Evolutionary conservation across 2,797 vertebrate genomes (phyloP).

Genomic region (Rhinogobio ventralis): DNA sequence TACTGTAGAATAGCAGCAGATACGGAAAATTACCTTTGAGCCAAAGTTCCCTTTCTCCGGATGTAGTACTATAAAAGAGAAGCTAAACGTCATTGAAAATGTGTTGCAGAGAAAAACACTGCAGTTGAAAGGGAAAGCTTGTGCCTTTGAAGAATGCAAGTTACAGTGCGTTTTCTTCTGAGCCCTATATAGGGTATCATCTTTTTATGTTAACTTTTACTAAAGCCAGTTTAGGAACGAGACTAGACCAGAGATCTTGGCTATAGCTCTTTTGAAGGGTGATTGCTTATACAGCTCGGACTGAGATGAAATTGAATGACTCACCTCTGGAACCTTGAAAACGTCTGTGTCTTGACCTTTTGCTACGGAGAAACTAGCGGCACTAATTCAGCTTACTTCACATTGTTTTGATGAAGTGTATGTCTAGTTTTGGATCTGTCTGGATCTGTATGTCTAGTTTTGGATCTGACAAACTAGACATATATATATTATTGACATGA

Average conservation of each 20-base stretch:
- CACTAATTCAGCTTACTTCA: neutral
- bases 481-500: too few relatives aligned
- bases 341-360: neutral
- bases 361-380: too few relatives aligned
- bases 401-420: neutral
- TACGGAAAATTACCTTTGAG: neutral
- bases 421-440: too few relatives aligned
- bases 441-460: too few relatives aligned
- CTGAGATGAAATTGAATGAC: slow-evolving; percentile 16
- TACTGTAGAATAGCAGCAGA: neutral
- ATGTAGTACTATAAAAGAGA: neutral
- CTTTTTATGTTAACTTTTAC: neutral
- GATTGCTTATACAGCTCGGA: neutral
- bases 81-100: neutral
- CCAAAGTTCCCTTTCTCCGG: neutral
- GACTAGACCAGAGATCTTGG: neutral
- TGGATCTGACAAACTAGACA: too few relatives aligned
- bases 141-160: neutral
- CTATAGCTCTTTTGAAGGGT: neutral
- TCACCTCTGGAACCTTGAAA: slow-evolving; percentile 8
- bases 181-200: neutral
- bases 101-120: neutral
- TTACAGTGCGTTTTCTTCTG: neutral
- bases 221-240: slow-evolving; percentile 1
- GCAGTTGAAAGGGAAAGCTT: neutral